phyloP scores from a whole-genome alignment of 2,888 invertebrate species.

The Tenthredo notha region DNA sequence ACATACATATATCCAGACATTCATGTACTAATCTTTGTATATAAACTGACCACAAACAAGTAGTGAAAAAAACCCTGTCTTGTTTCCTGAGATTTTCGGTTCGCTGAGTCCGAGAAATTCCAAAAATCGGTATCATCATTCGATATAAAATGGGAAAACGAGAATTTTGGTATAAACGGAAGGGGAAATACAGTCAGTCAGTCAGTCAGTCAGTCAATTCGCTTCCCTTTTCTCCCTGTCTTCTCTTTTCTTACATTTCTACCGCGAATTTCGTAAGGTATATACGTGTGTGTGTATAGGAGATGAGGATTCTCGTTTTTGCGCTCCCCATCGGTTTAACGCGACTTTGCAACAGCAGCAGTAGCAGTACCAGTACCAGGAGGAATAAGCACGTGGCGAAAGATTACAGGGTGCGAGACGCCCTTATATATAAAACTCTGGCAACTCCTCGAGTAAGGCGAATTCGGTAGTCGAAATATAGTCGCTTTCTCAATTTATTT shows the following conservation, averaged over 20 bases:
- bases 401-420: conserved; percentile 73
- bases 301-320: neutral
- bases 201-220: neutral
- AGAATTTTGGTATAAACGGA: too few species aligned
- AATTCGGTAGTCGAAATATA: neutral
- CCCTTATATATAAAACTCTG: conserved; percentile 32
- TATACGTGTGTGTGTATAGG: neutral
- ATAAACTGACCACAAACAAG: too few species aligned
- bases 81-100: too few species aligned
- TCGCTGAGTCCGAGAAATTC: too few species aligned
- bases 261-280: neutral
- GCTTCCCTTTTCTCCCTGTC: neutral
- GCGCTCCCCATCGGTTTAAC: neutral
- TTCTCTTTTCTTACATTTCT: neutral
- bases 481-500: neutral
- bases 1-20: neutral
- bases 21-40: too few species aligned
- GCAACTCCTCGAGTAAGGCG: neutral
- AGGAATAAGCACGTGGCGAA: conserved; percentile 65
- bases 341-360: neutral
- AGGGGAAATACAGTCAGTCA: neutral
- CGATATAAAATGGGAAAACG: too few species aligned
- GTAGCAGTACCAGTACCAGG: neutral
- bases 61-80: too few species aligned
- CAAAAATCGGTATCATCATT: too few species aligned